phyloP scores from a whole-genome alignment of 2,113 vertebrate genomes.

The Myodes glareolus region DNA sequence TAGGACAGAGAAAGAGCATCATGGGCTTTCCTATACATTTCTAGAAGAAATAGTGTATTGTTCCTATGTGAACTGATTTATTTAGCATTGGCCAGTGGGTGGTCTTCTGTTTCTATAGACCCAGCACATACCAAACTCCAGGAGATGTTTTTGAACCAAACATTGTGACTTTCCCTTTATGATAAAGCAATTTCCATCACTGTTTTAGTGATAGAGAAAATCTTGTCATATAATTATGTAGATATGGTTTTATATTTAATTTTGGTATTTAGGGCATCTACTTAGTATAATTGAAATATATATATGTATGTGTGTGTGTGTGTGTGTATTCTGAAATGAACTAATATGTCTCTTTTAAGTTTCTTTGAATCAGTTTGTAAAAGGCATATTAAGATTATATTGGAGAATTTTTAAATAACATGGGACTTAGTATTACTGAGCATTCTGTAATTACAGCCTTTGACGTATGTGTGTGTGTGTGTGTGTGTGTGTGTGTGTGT shows the following conservation, averaged over 20 bases:
- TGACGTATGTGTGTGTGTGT: neutral
- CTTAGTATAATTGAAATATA: neutral
- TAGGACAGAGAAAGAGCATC: neutral
- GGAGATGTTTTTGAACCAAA: neutral
- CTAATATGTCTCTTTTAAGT: neutral
- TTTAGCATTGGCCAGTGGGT: neutral
- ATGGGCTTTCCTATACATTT: neutral
- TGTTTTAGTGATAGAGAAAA: neutral
- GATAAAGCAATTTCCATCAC: neutral
- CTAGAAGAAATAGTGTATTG: neutral
- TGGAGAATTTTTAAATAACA: neutral
- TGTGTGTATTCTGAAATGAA: neutral
- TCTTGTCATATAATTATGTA: neutral
- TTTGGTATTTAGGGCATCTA: neutral
- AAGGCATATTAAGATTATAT: neutral
- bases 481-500: neutral
- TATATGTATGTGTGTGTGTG: neutral
- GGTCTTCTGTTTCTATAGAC: neutral
- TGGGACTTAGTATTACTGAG: neutral
- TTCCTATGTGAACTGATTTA: neutral
- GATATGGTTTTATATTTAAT: neutral
- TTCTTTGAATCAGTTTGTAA: neutral
- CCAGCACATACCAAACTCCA: neutral
- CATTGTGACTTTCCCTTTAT: neutral
- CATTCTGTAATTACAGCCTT: neutral